Evolutionary conservation across 2,113 vertebrate genomes (phyloP).

Genomic region (Taurulus bubalis): DNA sequence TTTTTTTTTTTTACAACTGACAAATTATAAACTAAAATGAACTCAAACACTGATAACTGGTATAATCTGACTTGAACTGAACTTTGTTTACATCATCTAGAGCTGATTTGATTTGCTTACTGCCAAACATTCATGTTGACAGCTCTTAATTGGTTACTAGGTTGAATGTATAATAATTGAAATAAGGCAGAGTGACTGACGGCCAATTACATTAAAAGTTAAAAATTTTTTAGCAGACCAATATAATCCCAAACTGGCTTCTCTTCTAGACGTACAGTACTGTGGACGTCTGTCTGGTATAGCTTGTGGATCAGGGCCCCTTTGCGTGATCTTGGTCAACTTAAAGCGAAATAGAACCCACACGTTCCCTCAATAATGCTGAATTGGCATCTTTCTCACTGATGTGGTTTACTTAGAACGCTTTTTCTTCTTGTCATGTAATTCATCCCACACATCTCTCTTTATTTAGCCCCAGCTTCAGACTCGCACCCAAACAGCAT

Average conservation of each 20-base stretch:
- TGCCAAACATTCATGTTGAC: not conserved
- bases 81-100: not conserved
- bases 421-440: constrained; percentile 13
- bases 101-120: not conserved
- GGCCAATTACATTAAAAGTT: not conserved
- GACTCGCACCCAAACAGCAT: constrained; percentile 51
- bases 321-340: constrained; percentile 29
- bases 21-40: no score
- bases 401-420: constrained; percentile 54
- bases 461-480: constrained; percentile 58
- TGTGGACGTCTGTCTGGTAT: constrained; percentile 4
- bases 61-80: not conserved
- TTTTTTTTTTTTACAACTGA: not conserved
- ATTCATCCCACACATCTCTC: constrained; percentile 50
- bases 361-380: constrained; percentile 54
- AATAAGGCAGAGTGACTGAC: not conserved
- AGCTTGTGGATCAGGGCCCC: not conserved
- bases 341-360: constrained; percentile 30
- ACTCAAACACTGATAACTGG: not conserved
- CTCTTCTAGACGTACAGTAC: not conserved
- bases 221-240: not conserved
- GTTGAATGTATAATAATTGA: not conserved
- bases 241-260: not conserved
- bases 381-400: constrained; percentile 54
- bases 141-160: not conserved